Evolutionary conservation across 2,888 invertebrate species (phyloP).

Genomic region (Trachelus tabidus): DNA sequence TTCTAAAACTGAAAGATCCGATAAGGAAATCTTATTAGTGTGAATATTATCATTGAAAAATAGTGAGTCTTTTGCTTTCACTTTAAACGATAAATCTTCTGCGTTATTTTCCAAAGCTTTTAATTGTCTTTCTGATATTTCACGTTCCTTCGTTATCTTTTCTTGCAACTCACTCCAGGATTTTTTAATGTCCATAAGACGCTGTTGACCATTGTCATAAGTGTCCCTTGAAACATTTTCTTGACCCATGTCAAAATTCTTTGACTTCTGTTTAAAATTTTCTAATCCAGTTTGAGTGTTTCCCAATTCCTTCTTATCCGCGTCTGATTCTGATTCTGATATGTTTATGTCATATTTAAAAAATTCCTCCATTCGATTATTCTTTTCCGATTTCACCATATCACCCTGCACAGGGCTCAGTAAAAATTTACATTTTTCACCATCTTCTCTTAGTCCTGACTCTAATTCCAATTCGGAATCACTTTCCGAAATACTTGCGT

Average conservation of each 20-base stretch:
- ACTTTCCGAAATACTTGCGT: constrained; percentile 13
- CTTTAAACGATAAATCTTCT: background rate
- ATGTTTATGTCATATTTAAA: background rate
- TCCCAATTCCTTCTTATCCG: background rate
- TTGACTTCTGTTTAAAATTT: background rate
- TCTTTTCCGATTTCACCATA: background rate
- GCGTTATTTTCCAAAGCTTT: constrained; percentile 20
- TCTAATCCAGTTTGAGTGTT: background rate
- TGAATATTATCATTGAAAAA: background rate
- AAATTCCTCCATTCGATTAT: background rate
- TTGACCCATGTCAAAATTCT: background rate
- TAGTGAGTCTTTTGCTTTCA: background rate
- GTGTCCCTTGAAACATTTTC: background rate
- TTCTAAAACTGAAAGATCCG: background rate
- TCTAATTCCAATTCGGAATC: constrained; percentile 15
- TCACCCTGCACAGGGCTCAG: background rate
- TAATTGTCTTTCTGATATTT: constrained; percentile 32
- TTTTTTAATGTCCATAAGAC: constrained; percentile 29
- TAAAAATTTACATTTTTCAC: constrained; percentile 10
- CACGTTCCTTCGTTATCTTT: constrained; percentile 34
- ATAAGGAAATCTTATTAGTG: background rate
- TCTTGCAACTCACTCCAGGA: constrained; percentile 37
- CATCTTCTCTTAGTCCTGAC: constrained; percentile 7
- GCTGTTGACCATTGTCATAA: constrained; percentile 16
- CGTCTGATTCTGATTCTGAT: background rate